Conservation (phyloP, 2,888 invertebrate genomes). For the Pandemis heparana region DNA sequence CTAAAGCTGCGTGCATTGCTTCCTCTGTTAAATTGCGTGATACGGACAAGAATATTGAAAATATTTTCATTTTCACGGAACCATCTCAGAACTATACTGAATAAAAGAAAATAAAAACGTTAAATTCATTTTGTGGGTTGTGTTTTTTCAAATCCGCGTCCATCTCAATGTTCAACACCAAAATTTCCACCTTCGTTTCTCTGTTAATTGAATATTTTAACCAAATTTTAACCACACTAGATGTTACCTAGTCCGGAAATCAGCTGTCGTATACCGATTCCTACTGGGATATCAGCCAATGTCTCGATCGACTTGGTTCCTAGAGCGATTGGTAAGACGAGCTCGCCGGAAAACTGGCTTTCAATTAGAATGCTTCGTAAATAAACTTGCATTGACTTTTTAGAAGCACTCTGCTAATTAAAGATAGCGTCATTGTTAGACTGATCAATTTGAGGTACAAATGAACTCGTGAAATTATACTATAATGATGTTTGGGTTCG, state of each 20-base stretch:
- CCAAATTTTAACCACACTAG: neutral
- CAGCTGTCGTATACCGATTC: slow-evolving; percentile 79
- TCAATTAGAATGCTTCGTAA: slow-evolving; percentile 52
- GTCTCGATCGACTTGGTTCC: slow-evolving; percentile 69
- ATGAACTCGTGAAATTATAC: neutral
- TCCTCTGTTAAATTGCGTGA: too few species aligned
- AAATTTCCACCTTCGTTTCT: neutral
- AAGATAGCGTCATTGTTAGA: slow-evolving; percentile 15
- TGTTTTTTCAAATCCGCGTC: too few species aligned
- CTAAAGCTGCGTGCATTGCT: too few species aligned
- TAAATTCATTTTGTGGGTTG: too few species aligned
- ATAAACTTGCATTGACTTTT: slow-evolving; percentile 38
- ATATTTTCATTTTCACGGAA: too few species aligned
- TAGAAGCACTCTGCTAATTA: slow-evolving; percentile 23
- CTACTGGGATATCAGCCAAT: slow-evolving; percentile 77
- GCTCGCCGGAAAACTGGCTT: slow-evolving; percentile 68
- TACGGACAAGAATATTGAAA: too few species aligned
- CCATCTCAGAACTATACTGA: too few species aligned
- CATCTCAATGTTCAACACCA: neutral
- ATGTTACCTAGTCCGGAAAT: slow-evolving; percentile 71
- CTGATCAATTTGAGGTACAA: neutral
- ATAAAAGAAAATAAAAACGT: too few species aligned
- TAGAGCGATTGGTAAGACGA: slow-evolving; percentile 71
- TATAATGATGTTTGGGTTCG: neutral
- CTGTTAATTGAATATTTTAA: neutral